phyloP scores from a whole-genome alignment of 2,797 vertebrate species.

The Anableps anableps region DNA sequence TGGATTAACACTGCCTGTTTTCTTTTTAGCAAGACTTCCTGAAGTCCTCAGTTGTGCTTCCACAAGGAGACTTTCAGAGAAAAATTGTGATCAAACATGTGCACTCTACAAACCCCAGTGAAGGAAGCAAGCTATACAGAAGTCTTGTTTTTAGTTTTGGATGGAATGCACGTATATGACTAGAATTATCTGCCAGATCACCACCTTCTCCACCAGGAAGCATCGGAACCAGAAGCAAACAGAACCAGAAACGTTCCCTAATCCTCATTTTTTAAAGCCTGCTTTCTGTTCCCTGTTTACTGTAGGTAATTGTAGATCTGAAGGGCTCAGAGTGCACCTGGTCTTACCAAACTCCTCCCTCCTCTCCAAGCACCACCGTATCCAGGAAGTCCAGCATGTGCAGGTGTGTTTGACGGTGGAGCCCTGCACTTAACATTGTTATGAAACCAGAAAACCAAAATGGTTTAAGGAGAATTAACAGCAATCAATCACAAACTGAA shows the following conservation, averaged over 20 bases:
- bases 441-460: neutral
- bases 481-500: neutral
- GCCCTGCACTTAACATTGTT: neutral
- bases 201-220: neutral
- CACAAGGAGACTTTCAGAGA: neutral
- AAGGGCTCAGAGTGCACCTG: slow-evolving; percentile 95
- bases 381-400: slow-evolving; percentile 98
- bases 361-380: slow-evolving; percentile 93
- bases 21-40: neutral
- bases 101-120: neutral
- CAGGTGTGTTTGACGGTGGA: slow-evolving; percentile 83
- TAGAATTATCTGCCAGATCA: neutral
- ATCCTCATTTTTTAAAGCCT: neutral
- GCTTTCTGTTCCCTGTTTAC: neutral
- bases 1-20: neutral
- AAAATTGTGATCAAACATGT: neutral
- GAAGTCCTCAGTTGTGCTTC: neutral
- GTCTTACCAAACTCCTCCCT: slow-evolving; percentile 95
- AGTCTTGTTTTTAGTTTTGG: neutral
- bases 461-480: neutral
- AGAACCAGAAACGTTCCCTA: neutral
- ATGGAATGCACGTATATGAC: neutral
- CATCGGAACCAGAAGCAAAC: neutral
- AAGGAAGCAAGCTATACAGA: neutral
- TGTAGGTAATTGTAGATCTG: slow-evolving; percentile 92